Evolutionary conservation across 2,113 vertebrate species (phyloP).

Genomic region (Ancistrus triradiatus): DNA sequence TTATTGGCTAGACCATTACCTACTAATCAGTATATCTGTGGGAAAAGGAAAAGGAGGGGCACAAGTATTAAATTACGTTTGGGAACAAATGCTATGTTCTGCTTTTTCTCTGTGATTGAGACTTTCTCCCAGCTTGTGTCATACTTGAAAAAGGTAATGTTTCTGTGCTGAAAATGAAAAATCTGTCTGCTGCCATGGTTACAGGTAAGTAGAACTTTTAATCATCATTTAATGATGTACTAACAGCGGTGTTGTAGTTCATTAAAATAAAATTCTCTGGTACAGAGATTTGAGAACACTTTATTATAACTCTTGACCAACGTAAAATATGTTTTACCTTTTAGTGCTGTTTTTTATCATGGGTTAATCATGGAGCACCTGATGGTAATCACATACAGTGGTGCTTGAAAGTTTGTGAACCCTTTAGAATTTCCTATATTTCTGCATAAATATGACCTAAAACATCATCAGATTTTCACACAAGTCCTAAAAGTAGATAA

Average conservation of each 20-base stretch:
- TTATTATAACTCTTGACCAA: too few relatives aligned
- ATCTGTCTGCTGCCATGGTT: conserved; percentile 3
- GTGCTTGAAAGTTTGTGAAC: too few relatives aligned
- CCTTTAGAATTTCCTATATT: too few relatives aligned
- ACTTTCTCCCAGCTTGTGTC: not conserved
- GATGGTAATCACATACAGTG: too few relatives aligned
- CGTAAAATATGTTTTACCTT: conserved; percentile 11
- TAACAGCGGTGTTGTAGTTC: not conserved
- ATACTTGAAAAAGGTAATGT: conserved; percentile 4
- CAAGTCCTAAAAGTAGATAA: too few relatives aligned
- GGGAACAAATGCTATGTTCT: conserved; percentile 16
- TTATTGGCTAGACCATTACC: conserved; percentile 1
- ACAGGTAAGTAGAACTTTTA: conserved; percentile 21
- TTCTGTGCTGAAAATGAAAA: conserved; percentile 24
- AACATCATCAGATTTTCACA: too few relatives aligned
- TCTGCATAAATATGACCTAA: too few relatives aligned
- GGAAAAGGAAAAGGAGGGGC: conserved; percentile 38
- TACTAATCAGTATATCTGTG: conserved; percentile 32
- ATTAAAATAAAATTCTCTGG: not conserved
- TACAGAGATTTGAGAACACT: too few relatives aligned
- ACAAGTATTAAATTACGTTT: conserved; percentile 17
- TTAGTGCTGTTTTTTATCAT: conserved; percentile 23
- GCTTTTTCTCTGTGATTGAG: not conserved
- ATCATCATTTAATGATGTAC: not conserved
- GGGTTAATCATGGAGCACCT: conserved; percentile 5